phyloP scores from a whole-genome alignment of 2,888 invertebrate genomes.

The Ophraella communa region DNA sequence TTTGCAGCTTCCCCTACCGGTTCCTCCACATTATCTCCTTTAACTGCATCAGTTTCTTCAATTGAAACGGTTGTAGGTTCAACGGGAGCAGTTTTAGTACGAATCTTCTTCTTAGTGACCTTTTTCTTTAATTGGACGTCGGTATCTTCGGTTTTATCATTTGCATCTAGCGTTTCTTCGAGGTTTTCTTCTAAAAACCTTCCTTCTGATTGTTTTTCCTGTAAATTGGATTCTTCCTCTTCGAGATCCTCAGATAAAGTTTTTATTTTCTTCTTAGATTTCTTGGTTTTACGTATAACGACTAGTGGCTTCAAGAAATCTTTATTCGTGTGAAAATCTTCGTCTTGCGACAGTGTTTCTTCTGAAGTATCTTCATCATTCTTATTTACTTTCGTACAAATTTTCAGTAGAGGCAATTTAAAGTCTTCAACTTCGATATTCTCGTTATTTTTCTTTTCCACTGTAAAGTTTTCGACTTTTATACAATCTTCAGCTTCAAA shows the following conservation, averaged over 20 bases:
- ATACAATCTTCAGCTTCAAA: background rate
- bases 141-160: background rate
- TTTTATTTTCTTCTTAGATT: background rate
- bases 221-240: background rate
- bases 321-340: background rate
- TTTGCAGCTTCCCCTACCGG: background rate
- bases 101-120: background rate
- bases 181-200: background rate
- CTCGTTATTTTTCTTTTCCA: background rate
- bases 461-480: background rate
- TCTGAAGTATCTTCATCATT: background rate
- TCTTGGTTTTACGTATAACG: background rate
- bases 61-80: background rate
- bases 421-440: conserved; percentile 16
- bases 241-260: background rate
- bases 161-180: background rate
- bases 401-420: conserved; percentile 6
- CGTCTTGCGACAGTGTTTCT: background rate
- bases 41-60: background rate
- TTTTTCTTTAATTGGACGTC: conserved; percentile 5
- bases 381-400: conserved; percentile 3
- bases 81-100: background rate
- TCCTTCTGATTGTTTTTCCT: background rate
- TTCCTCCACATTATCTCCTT: background rate
- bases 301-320: background rate